Base-by-base conservation (phyloP, 2,113 vertebrate genomes). In the Mesitornis unicolor region DNA sequence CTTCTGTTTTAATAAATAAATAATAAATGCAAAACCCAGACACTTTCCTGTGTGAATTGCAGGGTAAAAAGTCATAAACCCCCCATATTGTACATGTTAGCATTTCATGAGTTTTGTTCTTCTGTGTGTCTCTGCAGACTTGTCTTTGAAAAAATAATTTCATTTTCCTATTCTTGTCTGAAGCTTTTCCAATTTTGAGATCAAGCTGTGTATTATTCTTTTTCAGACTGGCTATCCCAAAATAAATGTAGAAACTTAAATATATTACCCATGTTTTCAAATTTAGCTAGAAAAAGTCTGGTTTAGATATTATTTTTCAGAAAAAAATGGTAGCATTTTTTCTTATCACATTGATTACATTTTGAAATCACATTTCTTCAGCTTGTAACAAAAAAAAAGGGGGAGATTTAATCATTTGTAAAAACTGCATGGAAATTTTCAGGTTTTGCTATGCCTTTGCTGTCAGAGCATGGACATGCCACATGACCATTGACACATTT, bases 1-100 rank as follows among this genome's bases (percentile, higher is more conserved):
- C 96, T 96, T 97, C 98, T 65, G 47, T 87, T 85, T 96, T 98
- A 97, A 81, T 20, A 89, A 97, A 98, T 93, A 97, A 97, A 97
- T 92, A 97, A 97, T 84, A 85, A 83, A 96, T 71, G 71, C 43
- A 57, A 78, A 51, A 4, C 28, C 6, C 22, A 38, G 56, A 29
- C 0, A 28, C 28, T 82, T 77, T 71, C 65, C 51, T 81, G 13
- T 59, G n/a, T 12, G 40, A 4, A 21, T 9, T 75, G 3, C 45
- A 25, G 48, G 35, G n/a, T 90, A 43, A 89, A 51, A 48, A 70
- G 36, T 24, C 78, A 74, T n/a, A 35, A 36, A 69, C 13, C 26
- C n/a, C n/a, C 42, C 28, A 2, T 63, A 36, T 28, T 24, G 60
- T 59, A 59, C 16, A 12, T 15, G 61, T 81, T 96, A 91, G 86